phyloP scores from a whole-genome alignment of 1,140 invertebrate genomes.

The Steinernema khuongi region DNA sequence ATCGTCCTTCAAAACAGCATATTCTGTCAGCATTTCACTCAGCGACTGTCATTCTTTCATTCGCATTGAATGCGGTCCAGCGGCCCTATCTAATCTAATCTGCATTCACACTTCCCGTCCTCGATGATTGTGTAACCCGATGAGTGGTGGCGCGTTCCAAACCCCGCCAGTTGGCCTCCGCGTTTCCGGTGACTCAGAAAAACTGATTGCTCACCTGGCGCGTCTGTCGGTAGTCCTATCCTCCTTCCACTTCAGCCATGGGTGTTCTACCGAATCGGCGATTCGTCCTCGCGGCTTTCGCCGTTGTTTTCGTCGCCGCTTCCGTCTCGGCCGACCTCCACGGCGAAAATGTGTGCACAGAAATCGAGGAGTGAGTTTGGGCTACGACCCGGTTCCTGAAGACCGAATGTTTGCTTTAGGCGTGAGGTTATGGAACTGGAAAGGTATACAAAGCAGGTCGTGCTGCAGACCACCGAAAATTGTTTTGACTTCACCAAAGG shows the following conservation, averaged over 20 bases:
- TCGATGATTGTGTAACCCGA: too few relatives aligned
- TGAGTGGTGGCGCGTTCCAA: too few relatives aligned
- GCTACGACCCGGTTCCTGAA: not conserved
- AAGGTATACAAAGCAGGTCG: conserved; percentile 40
- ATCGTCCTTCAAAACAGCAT: too few relatives aligned
- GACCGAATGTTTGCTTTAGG: conserved; percentile 33
- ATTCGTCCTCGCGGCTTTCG: not conserved
- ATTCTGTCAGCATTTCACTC: too few relatives aligned
- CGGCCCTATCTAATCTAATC: too few relatives aligned
- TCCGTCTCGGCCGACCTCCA: not conserved
- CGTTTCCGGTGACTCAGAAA: not conserved
- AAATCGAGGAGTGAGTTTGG: conserved; percentile 3
- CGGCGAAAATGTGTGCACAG: conserved; percentile 19
- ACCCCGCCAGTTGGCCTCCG: not conserved
- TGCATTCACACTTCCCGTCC: too few relatives aligned
- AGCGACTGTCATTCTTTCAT: too few relatives aligned
- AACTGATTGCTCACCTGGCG: not conserved
- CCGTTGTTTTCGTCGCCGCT: not conserved
- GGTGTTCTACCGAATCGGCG: not conserved
- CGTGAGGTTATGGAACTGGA: conserved; percentile 40
- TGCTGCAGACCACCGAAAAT: conserved; percentile 36
- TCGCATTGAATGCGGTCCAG: too few relatives aligned
- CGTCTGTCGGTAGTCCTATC: not conserved
- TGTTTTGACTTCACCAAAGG: conserved; percentile 46
- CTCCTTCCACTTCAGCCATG: not conserved